Evolutionary conservation across 2,888 invertebrate genomes (phyloP).

Genomic region (Andricus curvator): DNA sequence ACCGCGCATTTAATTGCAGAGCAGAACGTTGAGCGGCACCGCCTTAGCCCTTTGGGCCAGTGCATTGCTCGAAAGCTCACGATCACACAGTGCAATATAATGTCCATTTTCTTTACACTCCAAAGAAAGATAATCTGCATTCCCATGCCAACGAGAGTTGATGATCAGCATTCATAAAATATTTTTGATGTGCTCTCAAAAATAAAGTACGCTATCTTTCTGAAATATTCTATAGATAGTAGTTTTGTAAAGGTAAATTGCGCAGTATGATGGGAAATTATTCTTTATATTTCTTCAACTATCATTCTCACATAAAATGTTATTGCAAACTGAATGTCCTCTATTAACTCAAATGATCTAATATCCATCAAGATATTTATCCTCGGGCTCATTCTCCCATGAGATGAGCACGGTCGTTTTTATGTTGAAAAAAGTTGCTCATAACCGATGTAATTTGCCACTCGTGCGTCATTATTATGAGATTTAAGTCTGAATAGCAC

Average conservation of each 20-base stretch:
- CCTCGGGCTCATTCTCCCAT: constrained; percentile 5
- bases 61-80: constrained; percentile 5
- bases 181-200: not conserved
- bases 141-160: not conserved
- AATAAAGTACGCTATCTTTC: not conserved
- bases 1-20: constrained; percentile 66
- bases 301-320: not conserved
- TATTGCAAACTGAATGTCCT: not conserved
- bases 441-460: constrained; percentile 34
- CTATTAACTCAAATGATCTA: not conserved
- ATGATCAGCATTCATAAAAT: not conserved
- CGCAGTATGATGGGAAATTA: no score
- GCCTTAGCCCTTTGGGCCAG: constrained; percentile 28
- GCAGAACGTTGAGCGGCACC: constrained; percentile 46
- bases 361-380: constrained; percentile 29
- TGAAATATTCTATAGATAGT: no score
- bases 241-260: no score
- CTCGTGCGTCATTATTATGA: constrained; percentile 32
- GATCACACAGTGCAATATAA: constrained; percentile 4
- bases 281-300: not conserved
- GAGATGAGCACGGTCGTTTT: constrained; percentile 20
- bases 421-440: constrained; percentile 35
- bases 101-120: constrained; percentile 3
- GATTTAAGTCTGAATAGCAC: constrained; percentile 15
- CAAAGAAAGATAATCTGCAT: not conserved